A percentile compares a stretch with the other conserved stretches of the same genome.
phyloP scores from a whole-genome alignment of 2,797 vertebrate species.

The Echiichthys vipera region DNA sequence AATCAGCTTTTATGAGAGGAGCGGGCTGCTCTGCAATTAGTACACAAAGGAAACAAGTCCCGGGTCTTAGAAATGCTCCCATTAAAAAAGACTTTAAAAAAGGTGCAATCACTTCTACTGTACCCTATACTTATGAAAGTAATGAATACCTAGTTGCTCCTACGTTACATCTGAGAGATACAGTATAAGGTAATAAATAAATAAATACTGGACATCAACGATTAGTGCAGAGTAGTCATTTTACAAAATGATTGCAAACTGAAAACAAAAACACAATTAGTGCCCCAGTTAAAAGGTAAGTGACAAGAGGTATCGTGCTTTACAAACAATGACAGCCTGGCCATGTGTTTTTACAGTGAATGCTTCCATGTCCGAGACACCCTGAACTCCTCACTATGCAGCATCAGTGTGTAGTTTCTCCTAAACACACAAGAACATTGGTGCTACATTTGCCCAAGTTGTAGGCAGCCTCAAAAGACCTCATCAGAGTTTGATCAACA shows the following conservation, averaged over 20 bases:
- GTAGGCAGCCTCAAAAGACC: too few relatives aligned
- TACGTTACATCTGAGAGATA: background rate
- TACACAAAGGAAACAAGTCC: conserved; percentile 16
- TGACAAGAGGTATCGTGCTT: too few relatives aligned
- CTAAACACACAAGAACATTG: too few relatives aligned
- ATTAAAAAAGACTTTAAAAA: conserved; percentile 24
- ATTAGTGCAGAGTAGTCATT: background rate
- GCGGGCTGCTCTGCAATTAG: conserved; percentile 11
- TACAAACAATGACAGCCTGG: too few relatives aligned
- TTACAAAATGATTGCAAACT: background rate
- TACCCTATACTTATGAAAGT: background rate
- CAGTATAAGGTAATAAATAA: background rate
- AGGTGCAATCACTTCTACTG: conserved; percentile 3
- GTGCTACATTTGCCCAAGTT: background rate
- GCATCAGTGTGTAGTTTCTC: background rate
- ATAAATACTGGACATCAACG: background rate
- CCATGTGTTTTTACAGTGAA: background rate
- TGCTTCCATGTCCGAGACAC: background rate
- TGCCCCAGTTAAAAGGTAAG: too few relatives aligned
- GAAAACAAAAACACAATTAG: background rate
- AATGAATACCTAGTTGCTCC: background rate
- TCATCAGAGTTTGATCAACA: background rate
- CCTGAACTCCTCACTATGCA: background rate
- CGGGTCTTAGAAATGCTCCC: background rate
- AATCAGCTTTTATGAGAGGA: conserved; percentile 22